These are phyloP conservation scores for Talpa occidentalis DNA, from an alignment of 2,113 vertebrate genomes.

Conservation along the genomic window DNA sequence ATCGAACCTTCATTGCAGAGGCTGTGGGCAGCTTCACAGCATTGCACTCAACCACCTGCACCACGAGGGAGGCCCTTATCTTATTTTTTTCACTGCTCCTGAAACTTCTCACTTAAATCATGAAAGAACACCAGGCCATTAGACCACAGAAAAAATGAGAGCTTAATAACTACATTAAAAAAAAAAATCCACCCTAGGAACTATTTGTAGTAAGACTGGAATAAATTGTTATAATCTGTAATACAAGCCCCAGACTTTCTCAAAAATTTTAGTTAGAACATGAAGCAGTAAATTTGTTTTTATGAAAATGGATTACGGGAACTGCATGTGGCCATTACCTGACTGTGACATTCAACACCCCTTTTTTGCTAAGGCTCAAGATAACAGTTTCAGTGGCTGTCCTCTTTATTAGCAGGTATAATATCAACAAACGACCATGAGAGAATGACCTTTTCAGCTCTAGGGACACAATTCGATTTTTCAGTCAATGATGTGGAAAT, in stretches of 20 bases:
- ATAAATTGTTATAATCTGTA: not conserved
- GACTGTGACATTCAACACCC: accelerated
- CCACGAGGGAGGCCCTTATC: too few species aligned
- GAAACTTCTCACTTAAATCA: not conserved
- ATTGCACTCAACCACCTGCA: too few species aligned
- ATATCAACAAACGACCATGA: not conserved
- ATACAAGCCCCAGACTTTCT: not conserved
- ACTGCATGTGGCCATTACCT: accelerated
- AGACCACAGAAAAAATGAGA: not conserved
- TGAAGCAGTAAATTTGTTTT: not conserved
- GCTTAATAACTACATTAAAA: not conserved
- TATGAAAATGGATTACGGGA: not conserved
- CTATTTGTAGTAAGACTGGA: not conserved
- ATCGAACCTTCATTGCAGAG: too few species aligned
- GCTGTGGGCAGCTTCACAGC: too few species aligned
- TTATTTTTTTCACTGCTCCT: not conserved
- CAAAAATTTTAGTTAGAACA: not conserved
- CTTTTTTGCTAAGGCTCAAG: not conserved
- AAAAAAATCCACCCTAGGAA: not conserved
- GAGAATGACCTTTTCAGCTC: not conserved
- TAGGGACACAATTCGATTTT: not conserved
- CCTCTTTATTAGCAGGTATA: not conserved
- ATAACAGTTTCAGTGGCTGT: not conserved
- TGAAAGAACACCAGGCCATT: not conserved
- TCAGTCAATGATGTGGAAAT: conserved; percentile 27